Base-by-base conservation (phyloP, 2,888 invertebrate species). In the Cheilosia pagana region DNA sequence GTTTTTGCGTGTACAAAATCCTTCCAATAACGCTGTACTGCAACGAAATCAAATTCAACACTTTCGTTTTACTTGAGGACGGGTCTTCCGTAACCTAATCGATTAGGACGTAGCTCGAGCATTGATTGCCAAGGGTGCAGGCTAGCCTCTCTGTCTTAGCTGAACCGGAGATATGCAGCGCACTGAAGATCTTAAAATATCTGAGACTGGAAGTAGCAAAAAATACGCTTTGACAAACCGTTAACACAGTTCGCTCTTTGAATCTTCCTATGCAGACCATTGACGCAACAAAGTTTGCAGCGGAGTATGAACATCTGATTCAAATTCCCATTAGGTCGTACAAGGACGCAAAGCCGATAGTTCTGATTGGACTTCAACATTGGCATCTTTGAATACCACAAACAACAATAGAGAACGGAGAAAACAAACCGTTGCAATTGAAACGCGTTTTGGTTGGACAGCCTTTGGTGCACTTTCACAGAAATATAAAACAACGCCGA, bases 81-180 rank as follows among this genome's bases (percentile, higher is more conserved):
- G 60, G 71, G 5, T 71, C 52, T 28, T 65, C 48, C 1, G 41
- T 60, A n/a, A 75, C 65, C 63, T 75, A 0, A 14, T 65, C 3
- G 55, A 74, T 23, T 48, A 55, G 12, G 39, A 65, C 2, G n/a
- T 74, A 12, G 65, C 50, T 3, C 0, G n/a, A 6, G 35, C n/a
- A 19, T 45, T 74, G 8, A 16, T 16, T 6, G 48, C 41, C 1
- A 31, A 65, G 1, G 65, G 57, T 6, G 28, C 7, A 12, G 25
- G 16, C 4, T 57, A 65, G 2, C 48, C 35, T 16, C 25, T 75
- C 5, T 75, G 57, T 6, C 31, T 75, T 6, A 65, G 23, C 14
- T 75, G 57, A 50, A 57, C 65, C 14, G 55, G 31, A 0, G 28
- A 48, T 12, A 75, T 48, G 10, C 25, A 52, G 10, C 23, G 55